Evolutionary conservation across 2,113 vertebrate species (phyloP).

Genomic region (Cariama cristata): DNA sequence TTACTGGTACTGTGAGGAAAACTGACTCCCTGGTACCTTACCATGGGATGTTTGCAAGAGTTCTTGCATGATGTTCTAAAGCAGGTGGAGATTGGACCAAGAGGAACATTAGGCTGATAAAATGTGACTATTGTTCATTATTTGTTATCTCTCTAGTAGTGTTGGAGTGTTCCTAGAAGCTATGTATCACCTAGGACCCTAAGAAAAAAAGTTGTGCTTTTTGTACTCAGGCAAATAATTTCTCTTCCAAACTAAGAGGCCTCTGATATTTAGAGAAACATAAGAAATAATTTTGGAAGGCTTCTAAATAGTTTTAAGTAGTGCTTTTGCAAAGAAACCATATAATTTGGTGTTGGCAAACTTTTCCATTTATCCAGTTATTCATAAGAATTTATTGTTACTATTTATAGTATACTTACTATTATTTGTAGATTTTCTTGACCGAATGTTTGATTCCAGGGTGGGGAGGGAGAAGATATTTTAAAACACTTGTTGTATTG

Average conservation of each 20-base stretch:
- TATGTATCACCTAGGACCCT: not conserved
- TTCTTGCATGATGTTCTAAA: not conserved
- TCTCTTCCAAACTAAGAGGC: not conserved
- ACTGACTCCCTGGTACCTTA: not conserved
- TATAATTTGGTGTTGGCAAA: not conserved
- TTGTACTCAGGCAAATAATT: not conserved
- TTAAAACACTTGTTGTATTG: not conserved
- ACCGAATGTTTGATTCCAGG: not conserved
- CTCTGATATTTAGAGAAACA: not conserved
- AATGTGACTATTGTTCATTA: not conserved
- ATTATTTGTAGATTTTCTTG: not conserved
- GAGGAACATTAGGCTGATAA: not conserved
- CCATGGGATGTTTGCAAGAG: not conserved
- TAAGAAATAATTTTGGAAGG: not conserved
- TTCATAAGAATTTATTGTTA: not conserved
- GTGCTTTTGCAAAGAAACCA: not conserved
- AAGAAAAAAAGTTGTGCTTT: not conserved
- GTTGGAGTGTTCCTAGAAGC: not conserved
- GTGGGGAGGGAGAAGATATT: not conserved
- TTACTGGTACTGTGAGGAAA: not conserved
- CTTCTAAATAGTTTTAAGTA: not conserved
- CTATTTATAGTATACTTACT: not conserved
- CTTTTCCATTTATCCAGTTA: not conserved
- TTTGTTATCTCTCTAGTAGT: not conserved
- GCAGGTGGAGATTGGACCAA: not conserved